Evolutionary conservation across 2,888 invertebrate species (phyloP).

Genomic region (Rhodophaea formosa): DNA sequence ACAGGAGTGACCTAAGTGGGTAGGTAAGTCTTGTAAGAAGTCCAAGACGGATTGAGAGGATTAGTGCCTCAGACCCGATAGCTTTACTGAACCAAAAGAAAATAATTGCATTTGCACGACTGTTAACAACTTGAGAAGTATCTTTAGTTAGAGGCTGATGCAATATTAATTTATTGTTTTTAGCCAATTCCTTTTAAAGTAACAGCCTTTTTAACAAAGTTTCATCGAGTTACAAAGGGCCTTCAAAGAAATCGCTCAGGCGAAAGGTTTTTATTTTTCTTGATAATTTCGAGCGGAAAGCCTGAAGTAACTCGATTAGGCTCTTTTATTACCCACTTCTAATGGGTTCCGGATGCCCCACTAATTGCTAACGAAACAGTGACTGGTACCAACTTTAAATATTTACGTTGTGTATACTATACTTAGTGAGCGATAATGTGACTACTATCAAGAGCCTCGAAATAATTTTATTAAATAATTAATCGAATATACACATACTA

Average conservation of each 20-base stretch:
- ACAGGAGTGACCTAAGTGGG: no score
- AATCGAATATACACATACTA: no score
- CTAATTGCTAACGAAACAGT: slow-evolving; percentile 35
- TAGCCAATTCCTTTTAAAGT: slow-evolving; percentile 2
- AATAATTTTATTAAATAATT: no score
- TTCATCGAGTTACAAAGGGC: neutral
- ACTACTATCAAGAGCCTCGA: neutral
- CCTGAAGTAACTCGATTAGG: slow-evolving; percentile 30
- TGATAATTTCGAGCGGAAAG: slow-evolving; percentile 27
- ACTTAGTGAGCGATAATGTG: neutral
- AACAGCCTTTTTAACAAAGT: neutral
- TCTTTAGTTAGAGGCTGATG: neutral
- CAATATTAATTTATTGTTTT: neutral
- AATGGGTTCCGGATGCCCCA: slow-evolving; percentile 39
- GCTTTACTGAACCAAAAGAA: no score
- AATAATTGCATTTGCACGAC: no score
- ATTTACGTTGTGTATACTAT: slow-evolving; percentile 21
- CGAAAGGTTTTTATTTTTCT: neutral
- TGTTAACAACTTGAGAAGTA: no score
- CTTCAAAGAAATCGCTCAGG: slow-evolving; percentile 2
- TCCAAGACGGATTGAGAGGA: no score
- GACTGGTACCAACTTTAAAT: slow-evolving; percentile 22
- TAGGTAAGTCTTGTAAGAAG: no score
- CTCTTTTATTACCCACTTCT: slow-evolving; percentile 31
- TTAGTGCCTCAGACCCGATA: no score